Conservation (phyloP, 2,888 invertebrate genomes). For the Melolontha melolontha region DNA sequence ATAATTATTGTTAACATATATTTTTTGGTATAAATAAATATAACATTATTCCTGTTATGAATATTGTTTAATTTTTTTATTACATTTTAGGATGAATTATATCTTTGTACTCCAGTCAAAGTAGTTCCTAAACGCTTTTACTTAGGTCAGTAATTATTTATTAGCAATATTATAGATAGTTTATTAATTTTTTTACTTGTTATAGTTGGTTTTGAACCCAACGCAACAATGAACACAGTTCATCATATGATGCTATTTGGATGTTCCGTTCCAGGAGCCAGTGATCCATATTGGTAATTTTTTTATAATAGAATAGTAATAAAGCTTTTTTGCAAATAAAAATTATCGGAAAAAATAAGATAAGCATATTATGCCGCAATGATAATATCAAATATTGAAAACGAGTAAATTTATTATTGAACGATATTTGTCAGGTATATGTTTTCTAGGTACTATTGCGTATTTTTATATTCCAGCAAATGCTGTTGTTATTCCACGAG, state of each 20-base stretch:
- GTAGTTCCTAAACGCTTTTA: slow-evolving; percentile 84
- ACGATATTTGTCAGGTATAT: too few species aligned
- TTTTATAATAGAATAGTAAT: slow-evolving; percentile 16
- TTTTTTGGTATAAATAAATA: too few species aligned
- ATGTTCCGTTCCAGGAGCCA: slow-evolving; percentile 82
- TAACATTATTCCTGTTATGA: too few species aligned
- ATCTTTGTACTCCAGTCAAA: slow-evolving; percentile 91
- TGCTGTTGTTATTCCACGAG: too few species aligned
- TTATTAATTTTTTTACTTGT: slow-evolving; percentile 49
- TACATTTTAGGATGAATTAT: slow-evolving; percentile 85
- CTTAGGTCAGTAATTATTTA: slow-evolving; percentile 73
- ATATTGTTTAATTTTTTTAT: not conserved
- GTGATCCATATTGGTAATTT: slow-evolving; percentile 79
- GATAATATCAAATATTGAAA: too few species aligned
- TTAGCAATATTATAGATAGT: slow-evolving; percentile 8
- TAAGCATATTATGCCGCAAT: too few species aligned
- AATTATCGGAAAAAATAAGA: too few species aligned
- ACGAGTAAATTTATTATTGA: too few species aligned
- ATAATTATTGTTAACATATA: too few species aligned
- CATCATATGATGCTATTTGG: slow-evolving; percentile 96
- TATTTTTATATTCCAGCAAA: too few species aligned
- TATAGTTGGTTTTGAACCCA: slow-evolving; percentile 91
- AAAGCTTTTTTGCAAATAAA: not conserved
- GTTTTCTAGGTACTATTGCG: too few species aligned
- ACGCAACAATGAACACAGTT: slow-evolving; percentile 89